Conservation (phyloP, 2,888 invertebrate genomes). For the Tetranychus piercei region DNA sequence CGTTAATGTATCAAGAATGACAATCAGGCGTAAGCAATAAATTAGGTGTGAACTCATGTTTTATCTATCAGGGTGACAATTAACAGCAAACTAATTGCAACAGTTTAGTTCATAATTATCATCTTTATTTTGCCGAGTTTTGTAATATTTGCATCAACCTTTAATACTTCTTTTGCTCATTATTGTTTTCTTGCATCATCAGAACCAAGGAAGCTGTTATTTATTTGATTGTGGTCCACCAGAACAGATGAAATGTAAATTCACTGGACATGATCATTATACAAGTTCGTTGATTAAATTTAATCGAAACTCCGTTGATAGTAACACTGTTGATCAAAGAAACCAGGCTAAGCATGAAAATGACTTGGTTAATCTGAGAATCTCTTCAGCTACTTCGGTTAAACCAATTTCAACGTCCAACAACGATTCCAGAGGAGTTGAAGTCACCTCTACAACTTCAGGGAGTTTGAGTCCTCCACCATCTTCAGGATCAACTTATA, state of each 20-base stretch:
- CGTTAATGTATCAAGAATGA: too few species aligned
- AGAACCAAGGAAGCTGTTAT: constrained; percentile 55
- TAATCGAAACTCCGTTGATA: constrained; percentile 42
- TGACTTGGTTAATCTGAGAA: constrained; percentile 42
- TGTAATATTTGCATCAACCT: too few species aligned
- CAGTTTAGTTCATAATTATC: too few species aligned
- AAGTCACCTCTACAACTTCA: background rate
- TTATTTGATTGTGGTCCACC: constrained; percentile 74
- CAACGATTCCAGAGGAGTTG: too few species aligned
- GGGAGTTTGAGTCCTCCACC: constrained; percentile 13
- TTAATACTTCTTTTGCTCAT: too few species aligned
- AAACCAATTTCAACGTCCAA: background rate
- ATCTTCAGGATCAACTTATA: background rate
- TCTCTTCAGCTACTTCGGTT: background rate
- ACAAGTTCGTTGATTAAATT: constrained; percentile 38
- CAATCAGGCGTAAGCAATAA: background rate
- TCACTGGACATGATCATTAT: constrained; percentile 68
- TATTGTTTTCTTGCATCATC: too few species aligned
- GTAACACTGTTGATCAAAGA: constrained; percentile 47
- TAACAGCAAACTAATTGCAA: too few species aligned
- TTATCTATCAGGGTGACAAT: background rate
- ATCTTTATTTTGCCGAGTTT: too few species aligned
- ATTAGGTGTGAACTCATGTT: background rate
- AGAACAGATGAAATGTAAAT: constrained; percentile 51
- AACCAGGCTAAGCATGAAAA: constrained; percentile 53